Evolutionary conservation across 2,888 invertebrate species (phyloP), one percentile per base, ranked within the genome.

Genomic region (Melanostoma mellinum): DNA sequence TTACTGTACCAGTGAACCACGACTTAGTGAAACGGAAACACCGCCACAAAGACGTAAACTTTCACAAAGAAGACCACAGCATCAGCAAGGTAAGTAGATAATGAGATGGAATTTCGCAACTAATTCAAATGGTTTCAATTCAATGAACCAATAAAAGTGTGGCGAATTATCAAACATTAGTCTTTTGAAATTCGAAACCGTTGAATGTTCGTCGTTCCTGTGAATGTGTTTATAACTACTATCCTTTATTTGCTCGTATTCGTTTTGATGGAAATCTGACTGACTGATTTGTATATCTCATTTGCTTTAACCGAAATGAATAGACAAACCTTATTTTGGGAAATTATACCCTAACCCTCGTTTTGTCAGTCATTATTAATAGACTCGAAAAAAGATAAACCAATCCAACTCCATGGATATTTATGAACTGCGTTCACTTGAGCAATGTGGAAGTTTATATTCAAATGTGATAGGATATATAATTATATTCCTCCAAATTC

Each of bases 1-100:
- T 36, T 93, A 93, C 86, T 93, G 93, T 88, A 94, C 92, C 89
- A 94, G 94, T 90, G 94, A 94, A 88, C 94, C 94, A 30, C 92
- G 93, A 87, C 90, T 94, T 63, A 92, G 93, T 63, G 94, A 94
- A 87, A 91, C 91, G 85, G 94, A 94, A 87, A 92, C 93, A 79
- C 94, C 94, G 67, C 94, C 94, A 35, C 91, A 91, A 85, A 88
- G 90, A 55, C 88, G 91, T 69, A 90, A 91, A 86, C 87, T 91
- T 46, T 91, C 91, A 20, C 91, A 91, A 86, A 88, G 91, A 69
- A 88, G 89, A 74, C 90, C 91, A 40, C 89, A 90, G 85, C 90
- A 89, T 80, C 89, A 90, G 63, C 87, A 86, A 88, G 90, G 91
- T 91, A 88, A 88, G 88, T 10, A n/a, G 33, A 30, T 10, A 6